A percentile compares a stretch with the other conserved stretches of the same genome.
phyloP scores from a whole-genome alignment of 2,888 invertebrate genomes.

The Calameuta filiformis region DNA sequence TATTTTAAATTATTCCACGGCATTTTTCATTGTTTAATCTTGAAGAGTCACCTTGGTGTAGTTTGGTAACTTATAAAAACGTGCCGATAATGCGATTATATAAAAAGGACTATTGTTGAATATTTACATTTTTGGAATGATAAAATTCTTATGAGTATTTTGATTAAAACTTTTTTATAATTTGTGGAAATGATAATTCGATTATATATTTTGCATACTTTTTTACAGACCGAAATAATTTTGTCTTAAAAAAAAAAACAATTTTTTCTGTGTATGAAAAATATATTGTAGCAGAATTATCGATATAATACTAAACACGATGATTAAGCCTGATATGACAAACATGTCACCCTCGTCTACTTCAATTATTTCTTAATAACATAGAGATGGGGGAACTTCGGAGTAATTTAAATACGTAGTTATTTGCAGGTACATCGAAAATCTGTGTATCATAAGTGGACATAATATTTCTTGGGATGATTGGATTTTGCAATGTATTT shows the following conservation, averaged over 20 bases:
- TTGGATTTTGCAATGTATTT: background rate
- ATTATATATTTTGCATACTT: background rate
- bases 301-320: background rate
- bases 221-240: background rate
- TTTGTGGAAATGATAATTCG: background rate
- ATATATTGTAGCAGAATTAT: background rate
- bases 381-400: slow-evolving; percentile 49
- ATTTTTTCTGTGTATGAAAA: background rate
- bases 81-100: background rate
- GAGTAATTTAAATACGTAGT: slow-evolving; percentile 3
- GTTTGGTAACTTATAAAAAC: background rate
- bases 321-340: slow-evolving; percentile 20
- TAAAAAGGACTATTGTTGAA: background rate
- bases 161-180: background rate
- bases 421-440: background rate
- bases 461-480: background rate
- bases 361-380: slow-evolving; percentile 55
- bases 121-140: background rate
- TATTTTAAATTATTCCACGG: background rate
- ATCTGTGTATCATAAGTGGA: background rate
- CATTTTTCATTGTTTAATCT: background rate
- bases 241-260: background rate
- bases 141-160: background rate
- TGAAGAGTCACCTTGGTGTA: background rate
- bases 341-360: slow-evolving; percentile 47